phyloP scores from a whole-genome alignment of 2,113 vertebrate genomes.

The Malurus melanocephalus region DNA sequence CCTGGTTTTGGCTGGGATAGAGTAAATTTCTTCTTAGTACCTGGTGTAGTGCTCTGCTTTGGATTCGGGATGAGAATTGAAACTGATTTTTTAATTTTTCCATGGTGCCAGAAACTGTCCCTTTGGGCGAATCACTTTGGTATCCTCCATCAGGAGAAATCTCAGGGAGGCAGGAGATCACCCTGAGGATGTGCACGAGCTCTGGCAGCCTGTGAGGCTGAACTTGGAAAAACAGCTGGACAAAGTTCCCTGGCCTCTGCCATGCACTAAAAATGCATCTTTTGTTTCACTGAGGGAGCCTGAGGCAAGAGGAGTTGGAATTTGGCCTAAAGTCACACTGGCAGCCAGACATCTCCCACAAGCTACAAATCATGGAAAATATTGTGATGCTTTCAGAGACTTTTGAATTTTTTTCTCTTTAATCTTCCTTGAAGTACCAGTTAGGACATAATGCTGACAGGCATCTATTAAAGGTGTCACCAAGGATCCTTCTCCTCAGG shows the following conservation, averaged over 20 bases:
- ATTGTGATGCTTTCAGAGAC: background rate
- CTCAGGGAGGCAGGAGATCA: background rate
- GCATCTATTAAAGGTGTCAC: background rate
- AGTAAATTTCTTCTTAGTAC: background rate
- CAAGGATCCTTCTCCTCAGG: background rate
- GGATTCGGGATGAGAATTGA: background rate
- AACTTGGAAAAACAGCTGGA: background rate
- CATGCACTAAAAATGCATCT: background rate
- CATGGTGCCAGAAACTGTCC: background rate
- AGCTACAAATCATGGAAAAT: background rate
- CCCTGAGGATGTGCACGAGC: rapidly evolving
- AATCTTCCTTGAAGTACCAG: background rate
- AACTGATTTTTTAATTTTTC: background rate
- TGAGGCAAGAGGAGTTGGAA: background rate
- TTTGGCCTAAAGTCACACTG: background rate
- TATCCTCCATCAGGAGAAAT: background rate
- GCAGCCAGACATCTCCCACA: background rate
- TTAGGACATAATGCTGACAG: background rate
- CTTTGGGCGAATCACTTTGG: background rate
- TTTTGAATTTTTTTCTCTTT: background rate
- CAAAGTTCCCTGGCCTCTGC: background rate
- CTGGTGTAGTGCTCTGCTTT: background rate
- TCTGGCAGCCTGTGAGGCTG: background rate
- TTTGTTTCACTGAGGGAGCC: background rate
- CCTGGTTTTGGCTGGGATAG: background rate